phyloP scores from a whole-genome alignment of 2,797 vertebrate genomes.

The Echiichthys vipera region DNA sequence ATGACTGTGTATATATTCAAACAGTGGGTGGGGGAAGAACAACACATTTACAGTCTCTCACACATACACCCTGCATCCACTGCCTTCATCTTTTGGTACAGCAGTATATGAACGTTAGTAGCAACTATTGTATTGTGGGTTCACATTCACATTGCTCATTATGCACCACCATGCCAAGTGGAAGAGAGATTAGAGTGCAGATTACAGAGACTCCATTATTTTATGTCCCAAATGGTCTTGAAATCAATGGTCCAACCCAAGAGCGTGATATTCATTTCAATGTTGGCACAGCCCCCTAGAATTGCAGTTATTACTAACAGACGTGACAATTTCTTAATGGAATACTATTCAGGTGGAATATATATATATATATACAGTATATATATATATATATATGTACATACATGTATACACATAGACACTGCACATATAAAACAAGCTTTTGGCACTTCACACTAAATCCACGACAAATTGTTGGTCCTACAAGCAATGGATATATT shows the following conservation, averaged over 20 bases:
- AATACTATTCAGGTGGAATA: background rate
- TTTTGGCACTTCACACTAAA: no score
- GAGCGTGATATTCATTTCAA: slow-evolving; percentile 52
- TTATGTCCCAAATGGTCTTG: slow-evolving; percentile 63
- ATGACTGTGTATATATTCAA: slow-evolving; percentile 8
- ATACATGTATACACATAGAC: no score
- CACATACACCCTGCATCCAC: slow-evolving; percentile 1
- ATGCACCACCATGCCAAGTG: slow-evolving; percentile 64
- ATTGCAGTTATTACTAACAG: slow-evolving; percentile 25
- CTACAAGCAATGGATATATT: background rate
- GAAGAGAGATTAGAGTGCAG: slow-evolving; percentile 71
- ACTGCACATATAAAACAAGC: no score
- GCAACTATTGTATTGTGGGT: slow-evolving; percentile 40
- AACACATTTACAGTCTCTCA: slow-evolving; percentile 9
- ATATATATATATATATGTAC: no score
- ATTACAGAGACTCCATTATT: slow-evolving; percentile 73
- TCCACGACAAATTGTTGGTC: background rate
- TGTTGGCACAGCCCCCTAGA: slow-evolving; percentile 13
- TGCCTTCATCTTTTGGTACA: slow-evolving; percentile 19
- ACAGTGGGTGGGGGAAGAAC: slow-evolving; percentile 3
- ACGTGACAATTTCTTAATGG: slow-evolving; percentile 5
- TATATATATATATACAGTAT: slow-evolving; percentile 7
- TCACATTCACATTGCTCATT: slow-evolving; percentile 61
- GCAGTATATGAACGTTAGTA: slow-evolving; percentile 37
- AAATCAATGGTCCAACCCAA: slow-evolving; percentile 63